Evolutionary conservation across 2,797 vertebrate species (phyloP), one percentile per base, ranked within the genome.

Genomic region (Artibeus lituratus): DNA sequence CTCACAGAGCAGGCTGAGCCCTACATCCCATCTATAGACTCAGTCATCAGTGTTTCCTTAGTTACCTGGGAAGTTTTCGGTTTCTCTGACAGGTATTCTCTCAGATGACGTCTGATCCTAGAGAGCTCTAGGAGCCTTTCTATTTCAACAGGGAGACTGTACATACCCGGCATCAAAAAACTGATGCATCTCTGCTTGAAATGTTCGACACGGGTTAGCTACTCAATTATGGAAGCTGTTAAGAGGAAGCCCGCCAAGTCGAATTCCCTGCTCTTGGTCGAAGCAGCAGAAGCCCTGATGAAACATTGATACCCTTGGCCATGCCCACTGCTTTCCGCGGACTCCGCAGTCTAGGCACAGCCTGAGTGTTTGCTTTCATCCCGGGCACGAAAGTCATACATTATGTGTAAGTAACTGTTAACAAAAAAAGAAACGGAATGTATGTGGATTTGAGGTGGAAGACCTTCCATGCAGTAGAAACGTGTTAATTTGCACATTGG

Each of bases 401-500:
- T 62, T 82, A 7, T 9, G 15, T 10, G 47, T 7, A 44, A 90
- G 47, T 73, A 22, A 62, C 35, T 74, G 24, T n/a, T 49, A 78
- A 77, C 24, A n/a, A 47, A 72, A 76, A 59, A 85, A 44, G 47
- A 44, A 94, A 87, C 67, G 37, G 77, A 91, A 88, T 72, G 3
- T 1, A 73, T 77, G 42, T 72, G 42, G 26, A 16, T 90, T 85
- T 76, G 83, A 76, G 65, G 26, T 69, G 9, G 47, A 84, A 84
- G 59, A 86, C 57, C 37, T 86, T 53, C 76, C 67, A 26, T 37
- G 49, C 32, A 12, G 51, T 77, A 65, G 94, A 94, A 90, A 69
- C 92, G 59, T 92, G 88, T 96, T 97, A 96, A 97, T 98, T 97
- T 96, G 57, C 96, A 96, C 96, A 35, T 87, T 73, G 95, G 78